Base-by-base conservation (phyloP, 2,797 vertebrate genomes). In the Kryptolebias ocellatus region DNA sequence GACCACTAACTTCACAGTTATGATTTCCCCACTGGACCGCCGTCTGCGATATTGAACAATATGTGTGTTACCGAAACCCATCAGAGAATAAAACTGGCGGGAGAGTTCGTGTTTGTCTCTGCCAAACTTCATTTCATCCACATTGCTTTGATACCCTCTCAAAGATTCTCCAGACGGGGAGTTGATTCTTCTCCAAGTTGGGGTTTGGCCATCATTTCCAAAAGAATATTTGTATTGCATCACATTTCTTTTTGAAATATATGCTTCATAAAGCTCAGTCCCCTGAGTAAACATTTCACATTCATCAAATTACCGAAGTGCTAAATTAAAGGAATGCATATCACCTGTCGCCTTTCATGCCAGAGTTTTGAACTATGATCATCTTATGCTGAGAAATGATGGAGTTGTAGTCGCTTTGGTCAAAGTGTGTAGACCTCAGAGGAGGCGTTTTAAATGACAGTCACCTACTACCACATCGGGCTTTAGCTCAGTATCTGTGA, bases 111-210 rank as follows among this genome's bases (percentile, higher is more conserved):
- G 52, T 28, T 60, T 59, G 63, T 61, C 55, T 72, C 66, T 76
- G 74, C 71, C 78, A 82, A 85, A 79, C 75, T 46, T 72, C 46
- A 83, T 81, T 83, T 81, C 52, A 76, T 76, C 60, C 34, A 31
- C 70, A 66, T 42, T 34, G 11, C 70, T 76, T 49, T 60, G 66
- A 79, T 72, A 59, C 34, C 51, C 53, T 83, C 58, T 76, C 39
- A 64, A 54, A 64, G 17, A 24, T 60, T 74, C 54, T 55, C 51
- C 6, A 0, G 53, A 62, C 39, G 31, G 53, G 44, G 60, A 68
- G 53, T 15, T 34, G 60, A 80, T 74, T 80, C 27, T 53, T 70
- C 80, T 75, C 65, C 58, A 47, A 64, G 12, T 39, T 61, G 45
- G 17, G 42, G 12, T 59, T 58, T 46, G 49, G 20, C 18, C 12